Base-by-base conservation (phyloP, 1,140 invertebrate species). In the Schmidtea mediterranea region DNA sequence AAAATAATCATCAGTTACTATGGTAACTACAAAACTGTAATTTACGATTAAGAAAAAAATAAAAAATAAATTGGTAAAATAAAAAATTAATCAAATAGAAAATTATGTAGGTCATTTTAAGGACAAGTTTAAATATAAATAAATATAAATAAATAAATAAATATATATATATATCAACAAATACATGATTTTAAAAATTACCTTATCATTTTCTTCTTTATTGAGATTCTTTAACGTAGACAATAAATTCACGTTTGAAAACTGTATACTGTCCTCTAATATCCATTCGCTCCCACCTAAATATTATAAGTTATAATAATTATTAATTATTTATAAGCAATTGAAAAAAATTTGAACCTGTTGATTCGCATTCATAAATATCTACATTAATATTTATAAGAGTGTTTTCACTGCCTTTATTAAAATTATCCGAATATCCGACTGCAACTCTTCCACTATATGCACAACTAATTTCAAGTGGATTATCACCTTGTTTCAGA, bases 311-410 rank as follows among this genome's bases (percentile, higher is more conserved):
- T n/a, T 24, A 32, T 24, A 22, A n/a, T 21, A 22, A 49, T n/a
- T 21, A 43, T 8, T n/a, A 15, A 9, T 48, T 8, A 2, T 21
- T 6, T 38, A 6, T n/a, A n/a, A n/a, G n/a, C n/a, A n/a, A n/a
- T n/a, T n/a, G n/a, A n/a, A n/a, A n/a, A n/a, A n/a, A 36, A 49
- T 41, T 18, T 51, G 26, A 38, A 65, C 63, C 90, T 22, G 84
- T 90, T 53, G 84, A 90, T 70, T 98, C 90, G 63, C 90, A 98
- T 65, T 98, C 90, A 67, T 90, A 95, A 52, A 98, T 89, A n/a
- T 82, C 81, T 1, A 97, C 81, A 58, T 62, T 82, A 0, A 92
- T 41, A 41, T 41, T 23, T 6, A 41, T 19, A 10, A 41, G 12
- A 10, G 37, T 12, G 12, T 41, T n/a, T 12, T 21, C 13, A 43